Evolutionary conservation across 2,888 invertebrate genomes (phyloP).

Genomic region (Priocnemis perturbator): DNA sequence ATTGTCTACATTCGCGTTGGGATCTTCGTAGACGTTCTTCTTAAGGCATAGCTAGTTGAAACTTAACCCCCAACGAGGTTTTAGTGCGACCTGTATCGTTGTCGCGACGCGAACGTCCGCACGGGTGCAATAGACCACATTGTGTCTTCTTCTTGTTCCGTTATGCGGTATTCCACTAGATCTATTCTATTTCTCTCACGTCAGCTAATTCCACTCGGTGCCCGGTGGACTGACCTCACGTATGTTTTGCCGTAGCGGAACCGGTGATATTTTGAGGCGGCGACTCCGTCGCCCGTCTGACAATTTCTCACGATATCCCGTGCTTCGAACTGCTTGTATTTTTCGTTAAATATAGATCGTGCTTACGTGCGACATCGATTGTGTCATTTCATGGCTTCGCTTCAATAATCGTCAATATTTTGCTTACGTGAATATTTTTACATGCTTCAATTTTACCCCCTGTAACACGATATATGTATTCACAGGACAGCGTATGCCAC

Average conservation of each 20-base stretch:
- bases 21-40: no score
- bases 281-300: conserved; percentile 11
- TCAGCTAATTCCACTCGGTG: conserved; percentile 47
- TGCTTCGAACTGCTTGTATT: no score
- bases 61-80: conserved; percentile 16
- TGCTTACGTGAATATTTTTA: no score
- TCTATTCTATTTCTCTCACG: conserved; percentile 44
- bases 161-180: conserved; percentile 24
- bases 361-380: no score
- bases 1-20: no score
- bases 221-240: conserved; percentile 46
- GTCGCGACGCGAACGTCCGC: conserved; percentile 6
- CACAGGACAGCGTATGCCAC: no score
- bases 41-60: no score
- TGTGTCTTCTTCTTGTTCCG: conserved; percentile 21
- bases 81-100: conserved; percentile 21
- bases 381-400: no score
- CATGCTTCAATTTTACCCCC: no score
- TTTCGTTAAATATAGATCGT: no score
- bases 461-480: no score
- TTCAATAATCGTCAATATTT: no score
- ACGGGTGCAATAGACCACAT: conserved; percentile 1
- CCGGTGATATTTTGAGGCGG: conserved; percentile 42
- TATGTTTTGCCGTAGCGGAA: conserved; percentile 25
- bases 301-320: conserved; percentile 2